Evolutionary conservation across 1,140 invertebrate genomes (phyloP), one percentile per base, ranked within the genome.

Genomic region (Gryon sp.): DNA sequence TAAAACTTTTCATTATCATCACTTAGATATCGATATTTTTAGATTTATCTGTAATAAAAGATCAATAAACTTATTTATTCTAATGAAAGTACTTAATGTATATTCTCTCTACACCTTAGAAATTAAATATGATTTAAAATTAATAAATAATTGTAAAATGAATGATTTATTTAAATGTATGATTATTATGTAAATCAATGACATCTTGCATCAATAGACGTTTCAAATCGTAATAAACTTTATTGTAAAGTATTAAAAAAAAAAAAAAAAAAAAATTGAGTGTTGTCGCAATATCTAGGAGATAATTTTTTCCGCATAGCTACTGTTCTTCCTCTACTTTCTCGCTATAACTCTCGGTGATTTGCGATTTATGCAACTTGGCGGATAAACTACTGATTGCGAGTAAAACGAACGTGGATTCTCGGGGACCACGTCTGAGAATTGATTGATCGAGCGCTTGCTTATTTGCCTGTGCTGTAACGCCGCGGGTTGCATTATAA

Each of bases 241-340:
- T 15, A 63, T 43, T 59, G 59, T 52, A 8, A 14, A 26, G 11
- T n/a, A 53, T 52, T 30, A 32, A 50, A 38, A 59, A 60, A 69
- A 30, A 36, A 41, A 53, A 43, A n/a, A 57, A 45, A 12, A 41
- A 34, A 34, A 11, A 4, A 34, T 34, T 11, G 14, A 12, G 11
- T 2, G 36, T 38, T 74, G 59, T 74, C 46, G 76, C 69, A 70
- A 73, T 36, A 32, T 14, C 38, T n/a, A 60, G 41, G 60, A 36
- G 66, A 62, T 66, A 70, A 74, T 78, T 78, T 74, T 78, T 78
- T 75, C 70, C 76, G 70, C 76, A 74, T 75, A 72, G 70, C 60
- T 78, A 45, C 76, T 66, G 65, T 74, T 75, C 76, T 78, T 78
- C 76, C 66, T 72, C 38, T 26, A 68, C 76, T 78, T 78, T 78